phyloP scores from a whole-genome alignment of 2,797 vertebrate genomes.

The Silurus lanzhouensis region DNA sequence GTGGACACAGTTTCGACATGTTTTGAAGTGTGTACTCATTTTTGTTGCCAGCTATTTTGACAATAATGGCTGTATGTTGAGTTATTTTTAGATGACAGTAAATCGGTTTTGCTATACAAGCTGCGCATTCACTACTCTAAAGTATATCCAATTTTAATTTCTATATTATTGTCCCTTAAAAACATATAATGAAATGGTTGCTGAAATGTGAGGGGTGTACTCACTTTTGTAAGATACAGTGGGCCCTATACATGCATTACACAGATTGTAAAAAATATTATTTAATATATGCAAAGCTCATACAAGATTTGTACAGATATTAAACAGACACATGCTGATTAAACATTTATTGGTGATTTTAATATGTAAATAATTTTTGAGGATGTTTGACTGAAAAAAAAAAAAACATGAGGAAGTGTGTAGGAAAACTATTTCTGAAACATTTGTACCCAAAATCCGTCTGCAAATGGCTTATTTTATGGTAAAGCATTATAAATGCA shows the following conservation, averaged over 20 bases:
- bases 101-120: too few species aligned
- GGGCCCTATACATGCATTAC: background rate
- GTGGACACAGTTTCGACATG: too few species aligned
- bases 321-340: background rate
- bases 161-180: too few species aligned
- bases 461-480: background rate
- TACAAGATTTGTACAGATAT: background rate
- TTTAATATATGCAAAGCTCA: background rate
- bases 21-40: too few species aligned
- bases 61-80: too few species aligned
- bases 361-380: background rate
- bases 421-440: background rate
- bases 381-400: background rate
- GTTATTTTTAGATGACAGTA: too few species aligned
- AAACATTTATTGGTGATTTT: background rate
- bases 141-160: too few species aligned
- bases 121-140: too few species aligned
- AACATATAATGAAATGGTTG: too few species aligned
- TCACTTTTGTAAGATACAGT: too few species aligned
- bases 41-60: too few species aligned
- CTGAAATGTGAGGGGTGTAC: too few species aligned
- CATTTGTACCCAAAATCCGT: background rate
- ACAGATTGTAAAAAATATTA: background rate
- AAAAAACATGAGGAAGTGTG: background rate
- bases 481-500: background rate